Percentiles rank a stretch among this genome's conserved stretches.
These are phyloP conservation scores for Psittacula cyanocephala DNA, from an alignment of 2,113 vertebrate species.

Conservation along the genomic window DNA sequence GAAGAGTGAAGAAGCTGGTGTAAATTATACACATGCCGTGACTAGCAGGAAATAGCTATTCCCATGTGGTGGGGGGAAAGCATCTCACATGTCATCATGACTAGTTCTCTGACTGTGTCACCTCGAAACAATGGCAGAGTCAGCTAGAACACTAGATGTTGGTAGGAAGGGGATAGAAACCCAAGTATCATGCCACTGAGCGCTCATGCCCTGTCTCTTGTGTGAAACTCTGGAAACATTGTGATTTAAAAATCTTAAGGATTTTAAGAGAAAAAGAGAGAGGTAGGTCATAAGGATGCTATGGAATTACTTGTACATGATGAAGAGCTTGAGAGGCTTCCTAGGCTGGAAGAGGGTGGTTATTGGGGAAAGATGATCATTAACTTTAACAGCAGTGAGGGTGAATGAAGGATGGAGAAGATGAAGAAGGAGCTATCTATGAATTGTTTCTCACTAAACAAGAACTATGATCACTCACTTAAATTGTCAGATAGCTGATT, in stretches of 20 bases:
- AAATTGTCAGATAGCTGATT: neutral
- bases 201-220: neutral
- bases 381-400: neutral
- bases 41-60: neutral
- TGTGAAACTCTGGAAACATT: neutral
- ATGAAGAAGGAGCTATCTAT: neutral
- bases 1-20: neutral
- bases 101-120: neutral
- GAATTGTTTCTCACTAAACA: neutral
- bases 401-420: neutral
- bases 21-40: neutral
- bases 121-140: neutral
- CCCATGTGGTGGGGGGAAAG: rapidly evolving
- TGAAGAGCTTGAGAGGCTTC: neutral
- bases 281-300: neutral
- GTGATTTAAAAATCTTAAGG: neutral
- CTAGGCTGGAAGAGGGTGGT: neutral
- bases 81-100: neutral
- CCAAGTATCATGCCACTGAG: neutral
- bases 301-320: neutral
- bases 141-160: neutral
- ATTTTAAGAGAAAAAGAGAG: neutral
- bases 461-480: neutral
- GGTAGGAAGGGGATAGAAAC: neutral
- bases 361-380: neutral